phyloP scores from a whole-genome alignment of 2,797 vertebrate species.

The Argentina silus region DNA sequence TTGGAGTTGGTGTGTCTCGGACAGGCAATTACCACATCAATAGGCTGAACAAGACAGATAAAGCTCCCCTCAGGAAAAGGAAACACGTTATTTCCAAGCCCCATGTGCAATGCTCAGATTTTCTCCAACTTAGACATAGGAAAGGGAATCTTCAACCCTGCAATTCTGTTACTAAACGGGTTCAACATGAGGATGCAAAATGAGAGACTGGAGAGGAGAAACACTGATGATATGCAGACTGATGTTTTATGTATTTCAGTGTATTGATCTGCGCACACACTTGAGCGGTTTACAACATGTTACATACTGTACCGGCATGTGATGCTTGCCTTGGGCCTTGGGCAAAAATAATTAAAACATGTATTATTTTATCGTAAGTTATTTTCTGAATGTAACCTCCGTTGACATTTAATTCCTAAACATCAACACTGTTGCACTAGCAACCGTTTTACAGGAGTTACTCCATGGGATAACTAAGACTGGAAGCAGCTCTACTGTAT shows the following conservation, averaged over 20 bases:
- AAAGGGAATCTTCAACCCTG: slow-evolving; percentile 34
- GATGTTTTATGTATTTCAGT: not conserved
- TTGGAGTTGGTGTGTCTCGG: slow-evolving; percentile 50
- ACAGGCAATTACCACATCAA: slow-evolving; percentile 53
- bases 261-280: too few relatives aligned
- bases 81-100: slow-evolving; percentile 34
- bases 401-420: not conserved
- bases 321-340: too few relatives aligned
- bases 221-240: not conserved
- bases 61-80: slow-evolving; percentile 13
- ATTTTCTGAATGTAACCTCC: too few relatives aligned
- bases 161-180: slow-evolving; percentile 36
- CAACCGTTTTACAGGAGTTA: too few relatives aligned
- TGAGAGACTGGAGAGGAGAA: slow-evolving; percentile 21
- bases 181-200: slow-evolving; percentile 27
- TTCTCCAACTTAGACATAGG: slow-evolving; percentile 46
- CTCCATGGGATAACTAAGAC: not conserved
- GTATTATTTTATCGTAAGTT: too few relatives aligned
- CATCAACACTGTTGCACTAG: not conserved
- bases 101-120: slow-evolving; percentile 33
- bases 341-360: too few relatives aligned
- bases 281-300: slow-evolving; percentile 1
- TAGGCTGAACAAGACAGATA: slow-evolving; percentile 50
- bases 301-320: too few relatives aligned
- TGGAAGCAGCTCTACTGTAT: not conserved